Percentiles rank a stretch among this genome's conserved stretches.
phyloP scores from a whole-genome alignment of 2,113 vertebrate species.

The Charadrius vociferus region DNA sequence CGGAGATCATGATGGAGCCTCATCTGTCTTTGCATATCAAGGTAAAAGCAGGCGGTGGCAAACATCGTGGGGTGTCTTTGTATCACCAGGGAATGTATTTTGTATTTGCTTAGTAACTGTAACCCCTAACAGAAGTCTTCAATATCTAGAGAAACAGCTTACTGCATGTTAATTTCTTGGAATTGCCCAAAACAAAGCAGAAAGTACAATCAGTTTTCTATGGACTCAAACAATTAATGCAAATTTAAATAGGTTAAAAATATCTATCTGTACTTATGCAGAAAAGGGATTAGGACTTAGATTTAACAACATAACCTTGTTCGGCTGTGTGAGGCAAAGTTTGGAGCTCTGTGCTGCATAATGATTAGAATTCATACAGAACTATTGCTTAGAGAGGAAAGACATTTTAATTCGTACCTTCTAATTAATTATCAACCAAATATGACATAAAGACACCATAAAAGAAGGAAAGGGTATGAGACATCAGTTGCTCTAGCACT shows the following conservation, averaged over 20 bases:
- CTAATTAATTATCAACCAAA: not conserved
- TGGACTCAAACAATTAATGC: not conserved
- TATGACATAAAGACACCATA: not conserved
- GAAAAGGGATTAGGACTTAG: not conserved
- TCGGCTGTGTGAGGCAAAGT: not conserved
- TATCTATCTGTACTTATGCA: not conserved
- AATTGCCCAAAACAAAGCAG: not conserved
- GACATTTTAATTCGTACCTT: not conserved
- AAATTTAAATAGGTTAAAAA: constrained; percentile 1
- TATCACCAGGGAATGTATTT: not conserved
- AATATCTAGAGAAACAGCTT: not conserved
- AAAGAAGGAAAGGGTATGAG: not conserved
- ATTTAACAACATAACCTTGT: not conserved
- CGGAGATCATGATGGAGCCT: accelerated
- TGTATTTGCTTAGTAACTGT: not conserved
- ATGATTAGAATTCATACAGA: not conserved
- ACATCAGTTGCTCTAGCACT: not conserved
- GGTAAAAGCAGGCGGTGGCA: not conserved
- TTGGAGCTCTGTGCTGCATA: not conserved
- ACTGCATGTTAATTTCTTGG: not conserved
- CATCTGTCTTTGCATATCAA: not conserved
- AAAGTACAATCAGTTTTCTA: not conserved
- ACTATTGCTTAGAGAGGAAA: not conserved
- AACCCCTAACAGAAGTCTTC: not conserved
- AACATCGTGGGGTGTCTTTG: not conserved